Evolutionary conservation across 2,888 invertebrate genomes (phyloP).

Genomic region (Drosophila formosana): DNA sequence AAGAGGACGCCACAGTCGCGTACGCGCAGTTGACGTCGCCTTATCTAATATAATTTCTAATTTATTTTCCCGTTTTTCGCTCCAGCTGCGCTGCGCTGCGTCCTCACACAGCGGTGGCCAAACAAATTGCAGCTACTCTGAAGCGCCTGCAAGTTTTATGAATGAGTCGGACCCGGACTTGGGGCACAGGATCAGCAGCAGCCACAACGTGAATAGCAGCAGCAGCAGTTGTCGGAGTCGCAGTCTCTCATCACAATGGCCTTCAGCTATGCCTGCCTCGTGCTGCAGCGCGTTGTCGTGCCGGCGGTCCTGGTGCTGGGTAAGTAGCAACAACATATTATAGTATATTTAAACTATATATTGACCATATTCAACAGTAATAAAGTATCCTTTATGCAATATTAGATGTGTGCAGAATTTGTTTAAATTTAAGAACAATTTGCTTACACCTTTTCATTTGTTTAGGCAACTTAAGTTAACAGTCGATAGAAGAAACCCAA

Average conservation of each 20-base stretch:
- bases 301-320: slow-evolving; percentile 83
- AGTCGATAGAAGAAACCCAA: too few relatives aligned
- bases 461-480: too few relatives aligned
- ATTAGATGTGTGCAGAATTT: too few relatives aligned
- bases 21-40: slow-evolving; percentile 22
- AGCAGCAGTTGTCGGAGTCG: neutral
- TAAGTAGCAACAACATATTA: slow-evolving; percentile 59
- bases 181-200: slow-evolving; percentile 40
- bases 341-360: neutral
- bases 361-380: neutral
- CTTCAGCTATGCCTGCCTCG: slow-evolving; percentile 83
- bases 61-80: slow-evolving; percentile 46
- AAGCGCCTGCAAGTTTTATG: slow-evolving; percentile 71
- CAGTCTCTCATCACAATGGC: slow-evolving; percentile 72
- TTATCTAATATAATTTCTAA: slow-evolving; percentile 60
- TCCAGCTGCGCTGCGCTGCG: slow-evolving; percentile 64
- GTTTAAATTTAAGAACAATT: too few relatives aligned
- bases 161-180: slow-evolving; percentile 53
- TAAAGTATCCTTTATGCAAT: neutral
- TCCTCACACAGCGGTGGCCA: slow-evolving; percentile 64
- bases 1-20: slow-evolving; percentile 9
- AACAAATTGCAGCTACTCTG: slow-evolving; percentile 58
- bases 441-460: too few relatives aligned
- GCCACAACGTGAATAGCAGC: slow-evolving; percentile 15
- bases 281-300: slow-evolving; percentile 83